Evolutionary conservation across 2,797 vertebrate genomes (phyloP).

Genomic region (Masticophis lateralis): DNA sequence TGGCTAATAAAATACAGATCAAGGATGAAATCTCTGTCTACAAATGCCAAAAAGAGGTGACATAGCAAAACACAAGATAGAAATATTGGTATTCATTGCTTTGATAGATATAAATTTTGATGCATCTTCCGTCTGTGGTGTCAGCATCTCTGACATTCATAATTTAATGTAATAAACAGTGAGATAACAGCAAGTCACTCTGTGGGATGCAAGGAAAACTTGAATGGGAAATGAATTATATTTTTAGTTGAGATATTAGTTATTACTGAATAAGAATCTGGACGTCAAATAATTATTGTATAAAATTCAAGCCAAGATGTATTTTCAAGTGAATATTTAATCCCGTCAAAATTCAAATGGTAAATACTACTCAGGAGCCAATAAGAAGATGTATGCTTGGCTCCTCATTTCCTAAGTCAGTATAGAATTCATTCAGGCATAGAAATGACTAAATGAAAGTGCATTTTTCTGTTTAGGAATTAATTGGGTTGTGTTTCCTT

Average conservation of each 20-base stretch:
- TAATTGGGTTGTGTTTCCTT: not conserved
- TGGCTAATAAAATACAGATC: not conserved
- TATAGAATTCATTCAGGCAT: not conserved
- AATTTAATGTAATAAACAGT: conserved; percentile 39
- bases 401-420: not conserved
- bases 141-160: conserved; percentile 40
- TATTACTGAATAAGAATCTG: not conserved
- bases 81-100: not conserved
- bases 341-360: not conserved
- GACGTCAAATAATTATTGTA: rapidly evolving
- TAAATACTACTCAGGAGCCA: not conserved
- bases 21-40: conserved; percentile 11
- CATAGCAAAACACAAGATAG: not conserved
- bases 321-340: rapidly evolving
- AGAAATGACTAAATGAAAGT: not conserved
- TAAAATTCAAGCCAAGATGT: not conserved
- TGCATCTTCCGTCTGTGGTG: conserved; percentile 34
- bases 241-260: conserved; percentile 17
- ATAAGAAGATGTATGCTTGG: not conserved
- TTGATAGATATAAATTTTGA: conserved; percentile 33
- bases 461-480: not conserved
- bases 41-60: conserved; percentile 12
- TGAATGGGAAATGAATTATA: conserved; percentile 11
- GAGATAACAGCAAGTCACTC: not conserved
- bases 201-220: not conserved